A percentile compares a stretch with the other conserved stretches of the same genome.
Conservation (phyloP, 2,888 invertebrate genomes). For the Lepidocyrtinus sp. region DNA sequence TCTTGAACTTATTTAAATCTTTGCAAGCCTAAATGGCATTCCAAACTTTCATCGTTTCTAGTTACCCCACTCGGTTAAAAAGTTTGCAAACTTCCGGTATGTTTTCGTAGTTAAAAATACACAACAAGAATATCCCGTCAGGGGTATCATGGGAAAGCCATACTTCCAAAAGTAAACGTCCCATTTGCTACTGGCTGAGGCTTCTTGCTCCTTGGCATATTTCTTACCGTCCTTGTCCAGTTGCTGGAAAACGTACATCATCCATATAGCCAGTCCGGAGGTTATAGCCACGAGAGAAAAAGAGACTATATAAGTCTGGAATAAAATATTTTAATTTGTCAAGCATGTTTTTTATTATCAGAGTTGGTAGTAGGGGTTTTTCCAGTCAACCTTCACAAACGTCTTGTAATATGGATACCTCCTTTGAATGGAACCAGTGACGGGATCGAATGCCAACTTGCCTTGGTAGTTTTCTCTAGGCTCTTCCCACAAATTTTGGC, state of each 20-base stretch:
- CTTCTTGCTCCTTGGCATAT: constrained; percentile 3
- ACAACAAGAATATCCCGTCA: not conserved
- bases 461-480: constrained; percentile 42
- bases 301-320: constrained; percentile 23
- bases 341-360: not conserved
- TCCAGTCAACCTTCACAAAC: constrained; percentile 27
- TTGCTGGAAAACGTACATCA: not conserved
- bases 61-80: constrained; percentile 53
- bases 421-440: constrained; percentile 30
- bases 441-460: constrained; percentile 38
- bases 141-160: constrained; percentile 1
- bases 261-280: constrained; percentile 16
- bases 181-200: not conserved
- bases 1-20: not conserved
- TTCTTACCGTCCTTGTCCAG: not conserved
- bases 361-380: not conserved
- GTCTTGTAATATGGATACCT: constrained; percentile 44
- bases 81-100: constrained; percentile 35
- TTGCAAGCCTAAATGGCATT: not conserved
- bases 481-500: constrained; percentile 41
- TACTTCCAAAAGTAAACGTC: not conserved
- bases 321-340: not conserved
- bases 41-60: not conserved
- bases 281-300: constrained; percentile 1
- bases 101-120: constrained; percentile 15